These are phyloP conservation scores for Drosophila paucipuncta DNA, from an alignment of 2,888 invertebrate genomes.

Conservation along the genomic window DNA sequence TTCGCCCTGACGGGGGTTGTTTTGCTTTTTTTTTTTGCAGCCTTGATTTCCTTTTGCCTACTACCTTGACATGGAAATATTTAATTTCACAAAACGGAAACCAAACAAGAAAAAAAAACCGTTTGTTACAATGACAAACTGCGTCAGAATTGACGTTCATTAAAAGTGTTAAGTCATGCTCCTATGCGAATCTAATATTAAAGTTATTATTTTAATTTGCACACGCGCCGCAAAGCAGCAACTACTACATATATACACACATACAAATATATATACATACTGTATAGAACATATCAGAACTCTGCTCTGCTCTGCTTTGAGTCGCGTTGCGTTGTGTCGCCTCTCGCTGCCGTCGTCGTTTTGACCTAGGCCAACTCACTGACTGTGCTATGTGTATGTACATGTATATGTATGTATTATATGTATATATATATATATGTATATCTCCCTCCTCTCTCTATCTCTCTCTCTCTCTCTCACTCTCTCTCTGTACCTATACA, in stretches of 20 bases:
- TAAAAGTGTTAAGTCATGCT: conserved; percentile 47
- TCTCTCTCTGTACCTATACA: background rate
- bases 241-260: background rate
- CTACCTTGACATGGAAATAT: conserved; percentile 59
- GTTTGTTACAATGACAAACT: conserved; percentile 30
- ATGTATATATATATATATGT: conserved; percentile 11
- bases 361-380: conserved; percentile 72
- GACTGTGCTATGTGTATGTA: conserved; percentile 14
- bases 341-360: conserved; percentile 49
- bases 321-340: conserved; percentile 9
- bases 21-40: conserved; percentile 29
- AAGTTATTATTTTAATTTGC: conserved; percentile 55
- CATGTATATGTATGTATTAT: background rate
- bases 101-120: conserved; percentile 1
- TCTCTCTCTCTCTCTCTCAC: conserved; percentile 2
- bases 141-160: conserved; percentile 33
- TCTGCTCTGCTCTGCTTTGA: conserved; percentile 9
- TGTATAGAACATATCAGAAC: conserved; percentile 28
- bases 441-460: conserved; percentile 21
- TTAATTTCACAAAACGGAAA: conserved; percentile 43
- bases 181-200: conserved; percentile 25
- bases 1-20: conserved; percentile 34
- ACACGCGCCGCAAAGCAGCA: conserved; percentile 45
- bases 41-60: conserved; percentile 45
- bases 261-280: background rate